A percentile compares a stretch with the other conserved stretches of the same genome.
Evolutionary conservation across 1,140 invertebrate genomes (phyloP).

Genomic region (Homalodisca vitripennis): DNA sequence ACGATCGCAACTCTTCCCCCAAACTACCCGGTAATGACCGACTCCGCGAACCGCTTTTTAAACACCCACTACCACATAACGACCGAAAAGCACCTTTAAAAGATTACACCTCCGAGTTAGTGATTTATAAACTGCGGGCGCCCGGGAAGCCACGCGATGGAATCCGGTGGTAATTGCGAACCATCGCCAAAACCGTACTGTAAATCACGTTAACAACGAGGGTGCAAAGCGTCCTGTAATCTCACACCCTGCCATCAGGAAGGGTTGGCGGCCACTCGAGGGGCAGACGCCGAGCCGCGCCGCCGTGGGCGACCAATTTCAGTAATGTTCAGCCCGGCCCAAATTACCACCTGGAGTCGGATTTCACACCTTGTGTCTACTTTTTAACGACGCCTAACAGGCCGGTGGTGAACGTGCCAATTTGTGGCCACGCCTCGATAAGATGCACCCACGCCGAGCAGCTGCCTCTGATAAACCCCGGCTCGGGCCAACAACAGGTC

Average conservation of each 20-base stretch:
- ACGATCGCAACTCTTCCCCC: too few species aligned
- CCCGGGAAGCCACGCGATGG: too few species aligned
- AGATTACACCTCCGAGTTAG: slow-evolving; percentile 12
- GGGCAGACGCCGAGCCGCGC: background rate
- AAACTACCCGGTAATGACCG: too few species aligned
- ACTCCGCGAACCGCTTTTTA: background rate
- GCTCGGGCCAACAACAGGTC: background rate
- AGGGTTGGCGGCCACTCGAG: slow-evolving; percentile 2
- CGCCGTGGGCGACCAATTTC: slow-evolving; percentile 5
- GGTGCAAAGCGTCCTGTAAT: background rate
- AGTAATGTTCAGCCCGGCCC: slow-evolving; percentile 5
- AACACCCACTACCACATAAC: slow-evolving; percentile 9
- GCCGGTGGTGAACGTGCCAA: slow-evolving; percentile 12
- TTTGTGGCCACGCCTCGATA: slow-evolving; percentile 14
- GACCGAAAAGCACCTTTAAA: background rate
- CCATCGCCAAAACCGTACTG: slow-evolving; percentile 13
- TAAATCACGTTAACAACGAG: slow-evolving; percentile 14
- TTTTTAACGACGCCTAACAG: slow-evolving; percentile 17
- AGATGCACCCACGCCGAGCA: slow-evolving; percentile 9
- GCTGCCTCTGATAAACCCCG: background rate
- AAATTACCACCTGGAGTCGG: slow-evolving; percentile 19
- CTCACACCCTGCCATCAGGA: background rate
- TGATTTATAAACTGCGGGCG: background rate
- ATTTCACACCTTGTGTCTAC: slow-evolving; percentile 26
- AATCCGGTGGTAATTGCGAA: slow-evolving; percentile 9